Base-by-base conservation (phyloP, 2,113 vertebrate species). In the Capricornis sumatraensis region DNA sequence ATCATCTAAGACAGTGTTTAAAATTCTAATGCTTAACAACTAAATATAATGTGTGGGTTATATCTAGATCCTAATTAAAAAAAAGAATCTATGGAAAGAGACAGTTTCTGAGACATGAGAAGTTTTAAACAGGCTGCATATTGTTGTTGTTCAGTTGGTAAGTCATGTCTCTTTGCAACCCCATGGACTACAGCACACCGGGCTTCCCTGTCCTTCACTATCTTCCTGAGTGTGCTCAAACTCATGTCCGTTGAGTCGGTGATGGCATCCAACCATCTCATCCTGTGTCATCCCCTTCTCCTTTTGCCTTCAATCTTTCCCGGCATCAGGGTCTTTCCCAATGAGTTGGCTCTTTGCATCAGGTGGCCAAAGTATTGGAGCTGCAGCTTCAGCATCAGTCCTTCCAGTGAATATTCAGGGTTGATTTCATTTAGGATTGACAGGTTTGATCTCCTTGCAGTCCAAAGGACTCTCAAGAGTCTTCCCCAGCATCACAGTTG, bases 21-120 rank as follows among this genome's bases (percentile, higher is more conserved):
- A 96, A 90, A 83, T 97, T 93, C 92, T 90, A 89, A 96, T 67
- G 33, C n/a, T 74, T 95, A 95, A 91, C 45, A 96, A 87, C n/a
- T 93, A 90, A 82, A 36, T 67, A 57, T 6, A 81, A 90, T 52
- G 33, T 43, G 6, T 36, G 13, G 2, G n/a, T 33, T 87, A 67
- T 89, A 40, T 53, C 43, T 89, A 47, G 47, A 96, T 45, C 43
- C 87, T 58, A 67, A 57, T 15, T 95, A 10, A 82, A 87, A 36
- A 30, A 55, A 86, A 84, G 36, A 33, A 30, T 1, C 53, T 89
- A 76, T 23, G 13, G 43, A 60, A 91, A 76, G 33, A 62, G 16
- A 83, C 19, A 60, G 5, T 71, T 87, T 94, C 33, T 82, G 71
- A 95, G 60, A 74, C 28, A 89, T 19, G 45, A 94, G 21, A 43